These are phyloP conservation scores for Sylvicola cinctus DNA, from an alignment of 2,888 invertebrate genomes.

Conservation along the genomic window DNA sequence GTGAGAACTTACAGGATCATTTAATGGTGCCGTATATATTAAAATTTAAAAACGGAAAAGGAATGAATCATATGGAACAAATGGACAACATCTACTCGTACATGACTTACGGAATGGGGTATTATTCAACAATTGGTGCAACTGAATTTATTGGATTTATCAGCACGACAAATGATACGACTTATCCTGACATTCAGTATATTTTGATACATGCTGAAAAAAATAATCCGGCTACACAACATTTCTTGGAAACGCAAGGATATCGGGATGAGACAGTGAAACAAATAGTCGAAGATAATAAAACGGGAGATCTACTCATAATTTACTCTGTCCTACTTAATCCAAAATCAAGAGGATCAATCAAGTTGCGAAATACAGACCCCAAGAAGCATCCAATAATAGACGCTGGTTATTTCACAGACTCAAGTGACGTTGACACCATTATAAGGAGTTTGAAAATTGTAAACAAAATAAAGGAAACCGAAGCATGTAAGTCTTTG, in stretches of 20 bases:
- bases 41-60: background rate
- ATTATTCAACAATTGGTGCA: constrained; percentile 10
- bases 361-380: constrained; percentile 2
- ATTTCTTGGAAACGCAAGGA: constrained; percentile 8
- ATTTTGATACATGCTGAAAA: constrained; percentile 12
- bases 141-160: constrained; percentile 32
- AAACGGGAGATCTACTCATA: constrained; percentile 16
- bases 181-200: constrained; percentile 36
- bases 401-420: constrained; percentile 3
- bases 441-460: constrained; percentile 25
- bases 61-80: background rate
- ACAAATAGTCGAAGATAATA: constrained; percentile 18
- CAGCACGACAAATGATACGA: constrained; percentile 27
- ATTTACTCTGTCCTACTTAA: constrained; percentile 1
- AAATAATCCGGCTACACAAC: no score
- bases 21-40: background rate
- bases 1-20: constrained; percentile 6
- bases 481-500: constrained; percentile 21
- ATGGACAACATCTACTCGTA: background rate
- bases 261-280: constrained; percentile 16
- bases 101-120: background rate
- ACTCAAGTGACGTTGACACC: constrained; percentile 27
- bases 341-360: constrained; percentile 4
- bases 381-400: constrained; percentile 5
- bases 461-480: constrained; percentile 21